Conservation (phyloP, 2,113 vertebrate species). For the Leptodactylus fuscus region DNA sequence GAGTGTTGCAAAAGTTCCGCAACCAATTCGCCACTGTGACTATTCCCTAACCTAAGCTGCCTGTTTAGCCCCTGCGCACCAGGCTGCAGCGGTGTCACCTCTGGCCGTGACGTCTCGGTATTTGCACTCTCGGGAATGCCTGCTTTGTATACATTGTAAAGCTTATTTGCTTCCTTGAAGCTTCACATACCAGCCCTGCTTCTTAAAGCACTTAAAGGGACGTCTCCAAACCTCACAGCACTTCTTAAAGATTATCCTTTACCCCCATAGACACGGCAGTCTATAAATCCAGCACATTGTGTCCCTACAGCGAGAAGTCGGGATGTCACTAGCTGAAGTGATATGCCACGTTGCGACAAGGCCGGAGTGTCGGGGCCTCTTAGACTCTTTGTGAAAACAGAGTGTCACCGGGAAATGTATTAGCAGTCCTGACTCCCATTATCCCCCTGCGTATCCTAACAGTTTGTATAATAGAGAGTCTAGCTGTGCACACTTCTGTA, state of each 20-base stretch:
- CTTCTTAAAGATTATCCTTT: background rate
- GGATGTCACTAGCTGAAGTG: background rate
- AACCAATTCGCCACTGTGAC: too few species aligned
- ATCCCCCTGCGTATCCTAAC: background rate
- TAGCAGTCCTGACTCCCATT: background rate
- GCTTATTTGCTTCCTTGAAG: background rate
- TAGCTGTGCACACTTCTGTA: too few species aligned
- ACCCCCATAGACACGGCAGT: background rate
- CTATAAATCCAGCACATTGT: background rate
- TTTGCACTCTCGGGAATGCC: background rate
- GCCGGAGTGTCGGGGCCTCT: background rate
- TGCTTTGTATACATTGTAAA: background rate
- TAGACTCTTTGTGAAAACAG: background rate
- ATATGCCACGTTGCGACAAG: background rate
- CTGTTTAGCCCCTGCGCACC: too few species aligned
- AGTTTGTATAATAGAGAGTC: too few species aligned
- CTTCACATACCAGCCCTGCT: conserved; percentile 4
- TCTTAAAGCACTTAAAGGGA: too few species aligned
- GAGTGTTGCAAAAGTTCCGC: too few species aligned
- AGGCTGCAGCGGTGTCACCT: too few species aligned
- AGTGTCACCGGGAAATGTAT: background rate
- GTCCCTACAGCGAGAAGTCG: background rate
- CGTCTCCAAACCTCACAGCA: background rate
- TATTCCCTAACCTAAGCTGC: too few species aligned
- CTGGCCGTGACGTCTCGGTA: too few species aligned